Conservation (phyloP, 2,113 vertebrate species). For the Pangasianodon gigas region DNA sequence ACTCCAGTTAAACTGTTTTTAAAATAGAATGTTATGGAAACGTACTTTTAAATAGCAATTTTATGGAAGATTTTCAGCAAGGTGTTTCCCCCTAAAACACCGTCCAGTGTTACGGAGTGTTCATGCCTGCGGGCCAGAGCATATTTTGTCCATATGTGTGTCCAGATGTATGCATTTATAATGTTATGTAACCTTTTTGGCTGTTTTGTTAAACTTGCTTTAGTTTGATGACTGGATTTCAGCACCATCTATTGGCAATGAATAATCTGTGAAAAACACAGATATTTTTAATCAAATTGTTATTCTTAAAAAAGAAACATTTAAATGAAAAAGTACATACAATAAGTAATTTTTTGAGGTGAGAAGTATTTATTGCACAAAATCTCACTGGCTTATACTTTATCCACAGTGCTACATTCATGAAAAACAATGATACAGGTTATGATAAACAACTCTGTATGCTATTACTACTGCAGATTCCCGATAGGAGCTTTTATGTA, state of each 20-base stretch:
- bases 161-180: neutral
- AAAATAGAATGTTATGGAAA: slow-evolving; percentile 10
- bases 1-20: neutral
- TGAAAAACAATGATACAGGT: neutral
- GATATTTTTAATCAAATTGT: neutral
- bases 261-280: neutral
- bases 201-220: neutral
- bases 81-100: neutral
- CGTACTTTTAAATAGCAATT: neutral
- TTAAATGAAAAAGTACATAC: neutral
- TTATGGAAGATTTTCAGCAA: neutral
- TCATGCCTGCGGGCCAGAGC: neutral
- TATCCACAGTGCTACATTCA: neutral
- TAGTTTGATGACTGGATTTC: neutral
- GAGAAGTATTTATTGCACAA: slow-evolving; percentile 13
- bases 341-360: neutral
- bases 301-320: neutral
- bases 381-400: neutral
- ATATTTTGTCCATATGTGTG: neutral
- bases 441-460: neutral
- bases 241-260: slow-evolving; percentile 44
- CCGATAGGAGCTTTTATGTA: neutral
- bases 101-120: neutral
- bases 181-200: neutral
- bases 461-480: neutral